Evolutionary conservation across 2,113 vertebrate species (phyloP).

Genomic region (Hirundichthys speculiger): DNA sequence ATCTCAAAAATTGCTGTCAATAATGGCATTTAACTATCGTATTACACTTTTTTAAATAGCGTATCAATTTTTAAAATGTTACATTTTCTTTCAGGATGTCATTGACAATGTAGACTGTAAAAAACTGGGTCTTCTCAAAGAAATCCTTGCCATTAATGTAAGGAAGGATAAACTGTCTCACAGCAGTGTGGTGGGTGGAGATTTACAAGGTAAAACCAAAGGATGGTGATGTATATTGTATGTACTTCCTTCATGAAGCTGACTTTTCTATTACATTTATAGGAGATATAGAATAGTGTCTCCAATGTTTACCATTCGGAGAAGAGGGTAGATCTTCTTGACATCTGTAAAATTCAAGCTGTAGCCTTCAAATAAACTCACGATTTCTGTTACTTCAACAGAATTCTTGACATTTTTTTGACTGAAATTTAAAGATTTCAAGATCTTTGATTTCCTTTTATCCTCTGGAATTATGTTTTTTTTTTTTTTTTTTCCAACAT

Average conservation of each 20-base stretch:
- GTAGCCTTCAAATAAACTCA: not conserved
- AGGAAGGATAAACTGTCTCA: constrained; percentile 42
- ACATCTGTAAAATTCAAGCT: too few species aligned
- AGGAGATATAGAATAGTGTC: not conserved
- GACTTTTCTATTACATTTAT: not conserved
- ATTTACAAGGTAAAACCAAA: constrained; percentile 57
- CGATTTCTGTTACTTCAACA: not conserved
- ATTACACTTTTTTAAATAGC: too few species aligned
- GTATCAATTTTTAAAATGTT: too few species aligned
- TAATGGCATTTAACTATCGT: too few species aligned
- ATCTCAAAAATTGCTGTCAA: too few species aligned
- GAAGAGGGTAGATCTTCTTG: too few species aligned
- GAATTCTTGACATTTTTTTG: too few species aligned
- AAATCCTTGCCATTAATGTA: constrained; percentile 49
- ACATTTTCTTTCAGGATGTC: constrained; percentile 74
- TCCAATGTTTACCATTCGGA: too few species aligned
- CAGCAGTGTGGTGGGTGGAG: constrained; percentile 24
- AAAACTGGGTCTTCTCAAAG: constrained; percentile 63
- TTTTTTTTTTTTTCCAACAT: too few species aligned
- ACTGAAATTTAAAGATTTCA: too few species aligned
- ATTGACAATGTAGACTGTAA: constrained; percentile 78
- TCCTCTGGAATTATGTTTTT: too few species aligned
- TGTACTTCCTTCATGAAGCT: not conserved
- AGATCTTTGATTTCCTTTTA: too few species aligned
- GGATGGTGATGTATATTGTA: not conserved